Evolutionary conservation across 2,113 vertebrate species (phyloP), one percentile per base, ranked within the genome.

Genomic region (Sceloporus undulatus): DNA sequence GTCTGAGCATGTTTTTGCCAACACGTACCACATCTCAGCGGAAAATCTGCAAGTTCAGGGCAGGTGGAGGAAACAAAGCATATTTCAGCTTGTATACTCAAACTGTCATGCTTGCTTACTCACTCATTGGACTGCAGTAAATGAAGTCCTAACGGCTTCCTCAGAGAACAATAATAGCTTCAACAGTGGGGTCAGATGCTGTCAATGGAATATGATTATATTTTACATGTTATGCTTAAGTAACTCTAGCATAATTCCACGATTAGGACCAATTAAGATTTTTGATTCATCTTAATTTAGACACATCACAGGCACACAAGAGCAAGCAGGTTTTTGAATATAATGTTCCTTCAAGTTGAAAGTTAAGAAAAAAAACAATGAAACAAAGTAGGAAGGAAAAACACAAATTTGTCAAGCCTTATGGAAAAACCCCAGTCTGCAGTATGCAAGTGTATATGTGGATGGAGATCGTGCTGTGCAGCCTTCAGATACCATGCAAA

Each of bases 1-100:
- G 80, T 90, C 86, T 79, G 93, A 94, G 73, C 93, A 93, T 38
- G 88, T 21, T 75, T 92, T 83, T 4, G 93, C 79, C 84, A 96
- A 68, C 84, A 91, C 91, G 74, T 94, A 88, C 95, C 95, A 95
- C 93, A 95, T 94, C 87, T 94, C 92, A 0, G 92, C 91, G 6
- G 92, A 92, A 0, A 93, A 74, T 34, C 88, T 93, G 89, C 93
- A 93, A 79, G 34, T 38, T 13, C 7, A 74, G 42, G 29, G 10
- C 23, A 11, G 42, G 13, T 14, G 27, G 23, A 14, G 54, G 75
- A 81, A 66, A 40, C 1, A 27, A 48, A 52, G 74, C 13, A 48
- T 29, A 79, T 21, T 42, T 52, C 16, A 27, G 56, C 21, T 2
- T 13, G 3, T 52, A 29, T 16, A 65, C 48, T 70, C 8, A 18